These are phyloP conservation scores for Diplosoma virens DNA, from an alignment of 23 tunicate genomes.

Conservation along the genomic window DNA sequence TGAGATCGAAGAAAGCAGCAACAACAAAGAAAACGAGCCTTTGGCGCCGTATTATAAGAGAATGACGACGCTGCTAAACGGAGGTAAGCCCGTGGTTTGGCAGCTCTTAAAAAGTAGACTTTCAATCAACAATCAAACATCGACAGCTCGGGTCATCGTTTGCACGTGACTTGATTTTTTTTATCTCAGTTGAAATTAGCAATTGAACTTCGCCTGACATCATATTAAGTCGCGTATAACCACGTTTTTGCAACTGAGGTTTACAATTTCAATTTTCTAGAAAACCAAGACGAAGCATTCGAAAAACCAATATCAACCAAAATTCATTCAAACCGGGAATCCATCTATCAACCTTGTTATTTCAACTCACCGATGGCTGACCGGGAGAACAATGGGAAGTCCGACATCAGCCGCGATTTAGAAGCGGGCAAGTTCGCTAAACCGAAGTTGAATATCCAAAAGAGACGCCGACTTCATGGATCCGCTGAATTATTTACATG, in stretches of 20 bases:
- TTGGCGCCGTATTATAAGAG: conserved; percentile 27
- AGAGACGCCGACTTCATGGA: conserved; percentile 14
- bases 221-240: too few relatives aligned
- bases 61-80: neutral
- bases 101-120: too few relatives aligned
- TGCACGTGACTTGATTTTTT: too few relatives aligned
- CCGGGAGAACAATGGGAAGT: neutral
- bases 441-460: neutral
- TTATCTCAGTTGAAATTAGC: too few relatives aligned
- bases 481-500: neutral
- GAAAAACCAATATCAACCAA: too few relatives aligned
- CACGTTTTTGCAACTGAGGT: too few relatives aligned
- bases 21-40: conserved; percentile 12
- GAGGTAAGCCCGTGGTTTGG: too few relatives aligned
- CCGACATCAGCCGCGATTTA: neutral
- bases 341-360: conserved; percentile 24
- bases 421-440: neutral
- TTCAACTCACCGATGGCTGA: conserved; percentile 27
- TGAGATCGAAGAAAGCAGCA: neutral
- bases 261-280: too few relatives aligned
- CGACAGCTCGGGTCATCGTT: too few relatives aligned
- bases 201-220: too few relatives aligned
- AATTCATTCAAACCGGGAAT: neutral
- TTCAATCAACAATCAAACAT: too few relatives aligned
- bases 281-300: too few relatives aligned